phyloP scores from a whole-genome alignment of 2,113 vertebrate species.

The Gobiocypris rarus region DNA sequence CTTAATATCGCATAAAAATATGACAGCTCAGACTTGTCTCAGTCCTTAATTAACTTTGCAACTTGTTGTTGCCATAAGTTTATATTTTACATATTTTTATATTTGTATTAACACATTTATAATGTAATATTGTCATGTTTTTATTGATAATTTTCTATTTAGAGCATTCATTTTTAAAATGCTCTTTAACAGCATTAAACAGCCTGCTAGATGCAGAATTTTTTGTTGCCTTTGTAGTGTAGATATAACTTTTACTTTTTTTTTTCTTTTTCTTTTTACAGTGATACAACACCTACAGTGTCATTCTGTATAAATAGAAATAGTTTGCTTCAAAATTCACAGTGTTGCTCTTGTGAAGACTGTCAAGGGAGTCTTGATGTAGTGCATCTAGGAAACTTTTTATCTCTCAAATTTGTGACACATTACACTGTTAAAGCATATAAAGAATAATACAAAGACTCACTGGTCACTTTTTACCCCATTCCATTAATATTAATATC shows the following conservation, averaged over 20 bases:
- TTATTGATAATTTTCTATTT: background rate
- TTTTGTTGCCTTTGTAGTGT: background rate
- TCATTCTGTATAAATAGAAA: background rate
- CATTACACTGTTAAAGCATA: background rate
- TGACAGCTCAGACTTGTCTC: background rate
- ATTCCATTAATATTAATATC: constrained; percentile 70
- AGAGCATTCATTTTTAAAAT: background rate
- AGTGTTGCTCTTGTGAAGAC: background rate
- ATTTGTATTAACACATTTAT: background rate
- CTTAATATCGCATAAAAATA: background rate
- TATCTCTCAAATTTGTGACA: background rate
- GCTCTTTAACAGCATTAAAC: background rate
- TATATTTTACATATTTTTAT: background rate
- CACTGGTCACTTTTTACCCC: constrained; percentile 55
- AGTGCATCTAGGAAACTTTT: constrained; percentile 12
- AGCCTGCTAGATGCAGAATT: background rate
- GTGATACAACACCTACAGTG: background rate
- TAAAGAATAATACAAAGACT: constrained; percentile 5
- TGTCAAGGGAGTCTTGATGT: background rate
- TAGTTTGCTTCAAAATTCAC: background rate
- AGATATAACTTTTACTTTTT: background rate
- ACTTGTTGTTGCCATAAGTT: background rate
- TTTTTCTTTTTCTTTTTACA: background rate
- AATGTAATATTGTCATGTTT: background rate
- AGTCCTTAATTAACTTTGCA: background rate